Evolutionary conservation across 2,797 vertebrate genomes (phyloP).

Genomic region (Parauchenoglanis ngamensis): DNA sequence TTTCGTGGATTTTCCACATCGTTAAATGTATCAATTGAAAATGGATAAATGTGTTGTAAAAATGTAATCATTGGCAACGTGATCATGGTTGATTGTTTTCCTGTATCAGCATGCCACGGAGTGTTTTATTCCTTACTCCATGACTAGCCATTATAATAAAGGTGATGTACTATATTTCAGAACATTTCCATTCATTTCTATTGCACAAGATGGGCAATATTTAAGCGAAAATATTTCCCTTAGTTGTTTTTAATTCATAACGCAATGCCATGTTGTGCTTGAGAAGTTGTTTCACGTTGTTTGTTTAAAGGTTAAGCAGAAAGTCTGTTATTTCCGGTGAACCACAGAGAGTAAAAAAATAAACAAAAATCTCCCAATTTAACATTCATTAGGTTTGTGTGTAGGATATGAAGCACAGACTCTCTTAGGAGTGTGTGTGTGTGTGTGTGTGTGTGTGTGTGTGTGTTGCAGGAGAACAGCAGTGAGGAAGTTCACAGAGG

Average conservation of each 20-base stretch:
- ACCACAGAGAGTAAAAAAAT: neutral
- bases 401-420: neutral
- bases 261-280: neutral
- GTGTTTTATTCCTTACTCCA: no score
- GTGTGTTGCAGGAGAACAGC: neutral
- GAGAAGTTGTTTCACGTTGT: neutral
- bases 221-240: neutral
- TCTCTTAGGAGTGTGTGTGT: neutral
- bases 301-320: neutral
- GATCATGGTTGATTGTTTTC: no score
- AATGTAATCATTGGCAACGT: neutral
- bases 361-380: neutral
- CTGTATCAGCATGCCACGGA: no score
- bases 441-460: neutral
- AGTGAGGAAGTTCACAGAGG: neutral
- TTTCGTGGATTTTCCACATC: neutral
- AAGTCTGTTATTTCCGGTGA: neutral
- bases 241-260: neutral
- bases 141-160: no score
- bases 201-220: no score
- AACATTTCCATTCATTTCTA: no score
- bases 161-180: no score
- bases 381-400: neutral
- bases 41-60: neutral
- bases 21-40: no score